Evolutionary conservation across 2,797 vertebrate genomes (phyloP).

Genomic region (Lepus oiostolus): DNA sequence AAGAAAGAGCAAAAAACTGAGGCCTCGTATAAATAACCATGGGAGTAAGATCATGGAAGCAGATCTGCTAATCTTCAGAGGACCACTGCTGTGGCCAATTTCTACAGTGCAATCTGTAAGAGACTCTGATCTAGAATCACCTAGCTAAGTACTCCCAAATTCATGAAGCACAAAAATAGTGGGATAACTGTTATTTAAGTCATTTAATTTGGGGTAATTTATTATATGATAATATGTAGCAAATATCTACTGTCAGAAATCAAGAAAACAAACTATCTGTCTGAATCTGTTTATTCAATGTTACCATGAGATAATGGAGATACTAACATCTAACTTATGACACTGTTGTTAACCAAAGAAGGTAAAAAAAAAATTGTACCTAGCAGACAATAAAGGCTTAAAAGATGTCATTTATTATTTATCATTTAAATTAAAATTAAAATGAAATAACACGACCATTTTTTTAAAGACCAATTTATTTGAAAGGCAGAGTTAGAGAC

Average conservation of each 20-base stretch:
- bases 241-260: neutral
- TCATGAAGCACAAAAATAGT: neutral
- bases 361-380: neutral
- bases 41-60: neutral
- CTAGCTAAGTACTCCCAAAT: neutral
- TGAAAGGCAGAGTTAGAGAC: no score
- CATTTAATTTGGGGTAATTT: neutral
- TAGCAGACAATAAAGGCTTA: slow-evolving; percentile 29
- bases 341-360: neutral
- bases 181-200: neutral
- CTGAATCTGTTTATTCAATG: slow-evolving; percentile 41
- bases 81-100: neutral
- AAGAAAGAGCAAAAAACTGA: neutral
- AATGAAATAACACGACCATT: neutral
- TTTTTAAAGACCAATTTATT: no score
- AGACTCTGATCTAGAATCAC: neutral
- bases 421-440: neutral
- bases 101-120: neutral
- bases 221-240: neutral
- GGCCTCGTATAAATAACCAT: neutral
- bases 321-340: neutral
- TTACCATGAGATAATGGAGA: neutral
- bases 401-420: neutral
- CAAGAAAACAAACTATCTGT: neutral
- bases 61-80: neutral